These are phyloP conservation scores for Hyperoplus lanceolatus DNA, from an alignment of 2,797 vertebrate genomes.

Conservation along the genomic window DNA sequence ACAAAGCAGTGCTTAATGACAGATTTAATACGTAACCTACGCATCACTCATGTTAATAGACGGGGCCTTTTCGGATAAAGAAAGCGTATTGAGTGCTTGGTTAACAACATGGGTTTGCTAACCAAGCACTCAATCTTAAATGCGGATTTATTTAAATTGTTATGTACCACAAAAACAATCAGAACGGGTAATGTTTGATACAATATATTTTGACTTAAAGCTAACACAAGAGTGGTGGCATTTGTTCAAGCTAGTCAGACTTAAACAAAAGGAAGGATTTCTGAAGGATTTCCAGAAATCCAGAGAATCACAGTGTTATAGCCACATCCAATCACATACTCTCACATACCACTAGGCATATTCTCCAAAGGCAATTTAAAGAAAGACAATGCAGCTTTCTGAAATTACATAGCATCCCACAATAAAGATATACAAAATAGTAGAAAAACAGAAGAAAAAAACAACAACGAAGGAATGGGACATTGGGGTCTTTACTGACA, in stretches of 20 bases:
- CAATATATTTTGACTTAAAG: neutral
- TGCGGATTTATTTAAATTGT: constrained; percentile 42
- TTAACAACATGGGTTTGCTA: constrained; percentile 46
- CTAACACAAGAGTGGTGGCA: constrained; percentile 2
- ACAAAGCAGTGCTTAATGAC: constrained; percentile 68
- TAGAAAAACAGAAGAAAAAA: neutral
- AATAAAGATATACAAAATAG: constrained; percentile 43
- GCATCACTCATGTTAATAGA: constrained; percentile 74
- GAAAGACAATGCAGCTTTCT: constrained; percentile 1
- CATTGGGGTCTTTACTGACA: constrained; percentile 26
- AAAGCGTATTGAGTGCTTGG: constrained; percentile 32
- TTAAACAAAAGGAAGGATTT: constrained; percentile 30
- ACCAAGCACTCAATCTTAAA: constrained; percentile 33
- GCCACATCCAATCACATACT: constrained; percentile 12
- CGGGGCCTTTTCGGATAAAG: constrained; percentile 61
- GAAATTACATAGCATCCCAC: constrained; percentile 27
- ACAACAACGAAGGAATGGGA: constrained; percentile 9
- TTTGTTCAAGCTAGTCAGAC: neutral
- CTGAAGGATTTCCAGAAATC: constrained; percentile 7
- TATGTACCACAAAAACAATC: constrained; percentile 4
- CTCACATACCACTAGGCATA: too few species aligned
- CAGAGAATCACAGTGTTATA: constrained; percentile 22
- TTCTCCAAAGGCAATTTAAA: constrained; percentile 25
- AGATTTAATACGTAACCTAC: constrained; percentile 64
- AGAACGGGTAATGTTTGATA: neutral